phyloP scores from a whole-genome alignment of 2,888 invertebrate genomes.

The Steinernema scapterisci region DNA sequence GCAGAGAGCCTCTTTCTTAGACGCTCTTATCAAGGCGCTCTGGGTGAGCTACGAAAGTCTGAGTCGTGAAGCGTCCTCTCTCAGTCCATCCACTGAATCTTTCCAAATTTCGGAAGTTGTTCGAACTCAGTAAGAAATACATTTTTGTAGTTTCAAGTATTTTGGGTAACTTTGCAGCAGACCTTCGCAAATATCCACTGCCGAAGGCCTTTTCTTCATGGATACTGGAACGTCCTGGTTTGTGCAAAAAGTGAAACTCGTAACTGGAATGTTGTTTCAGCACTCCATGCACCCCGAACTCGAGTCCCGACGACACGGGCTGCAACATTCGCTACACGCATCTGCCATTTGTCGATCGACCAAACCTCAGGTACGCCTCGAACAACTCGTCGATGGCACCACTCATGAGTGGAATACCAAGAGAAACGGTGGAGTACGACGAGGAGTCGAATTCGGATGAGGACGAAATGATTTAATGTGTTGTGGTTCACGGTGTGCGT shows the following conservation, averaged over 20 bases:
- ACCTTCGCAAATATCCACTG: background rate
- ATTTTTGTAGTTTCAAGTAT: background rate
- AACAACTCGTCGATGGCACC: background rate
- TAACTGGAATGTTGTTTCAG: background rate
- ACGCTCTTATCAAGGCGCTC: conserved; percentile 3
- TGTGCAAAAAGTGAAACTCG: background rate
- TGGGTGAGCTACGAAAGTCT: conserved; percentile 14
- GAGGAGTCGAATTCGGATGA: conserved; percentile 3
- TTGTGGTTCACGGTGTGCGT: background rate
- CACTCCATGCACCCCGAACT: background rate
- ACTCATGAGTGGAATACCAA: background rate
- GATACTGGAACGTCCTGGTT: conserved; percentile 1
- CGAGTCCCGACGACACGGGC: conserved; percentile 13
- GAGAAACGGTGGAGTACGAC: background rate
- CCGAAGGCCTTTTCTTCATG: background rate
- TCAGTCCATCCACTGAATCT: conserved; percentile 17
- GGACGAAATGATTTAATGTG: conserved; percentile 11
- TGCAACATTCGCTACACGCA: background rate
- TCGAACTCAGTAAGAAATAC: background rate
- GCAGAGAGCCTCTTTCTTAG: conserved; percentile 14
- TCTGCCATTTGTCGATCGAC: background rate
- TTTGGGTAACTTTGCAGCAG: background rate
- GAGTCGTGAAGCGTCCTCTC: conserved; percentile 1
- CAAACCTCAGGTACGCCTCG: background rate
- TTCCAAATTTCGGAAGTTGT: background rate